Conservation (phyloP, 2,113 vertebrate genomes). For the Stegastes partitus region DNA sequence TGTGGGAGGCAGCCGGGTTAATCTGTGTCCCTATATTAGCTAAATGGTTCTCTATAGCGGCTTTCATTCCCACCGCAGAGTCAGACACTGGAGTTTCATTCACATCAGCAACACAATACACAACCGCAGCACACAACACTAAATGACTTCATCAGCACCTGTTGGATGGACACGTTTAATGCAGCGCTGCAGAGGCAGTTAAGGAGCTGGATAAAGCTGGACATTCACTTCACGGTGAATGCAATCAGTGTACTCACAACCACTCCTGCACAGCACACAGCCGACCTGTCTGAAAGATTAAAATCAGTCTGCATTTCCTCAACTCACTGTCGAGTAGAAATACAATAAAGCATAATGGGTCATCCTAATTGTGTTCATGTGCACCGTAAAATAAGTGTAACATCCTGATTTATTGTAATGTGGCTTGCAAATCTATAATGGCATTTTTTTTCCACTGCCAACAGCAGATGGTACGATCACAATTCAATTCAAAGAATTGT, state of each 20-base stretch:
- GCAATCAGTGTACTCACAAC: slow-evolving; percentile 44
- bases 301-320: not conserved
- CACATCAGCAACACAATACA: slow-evolving; percentile 67
- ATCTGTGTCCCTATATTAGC: slow-evolving; percentile 73
- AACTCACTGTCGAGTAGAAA: not conserved
- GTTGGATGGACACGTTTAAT: slow-evolving; percentile 21
- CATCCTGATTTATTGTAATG: not conserved
- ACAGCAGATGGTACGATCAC: too few species aligned
- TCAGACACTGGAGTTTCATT: slow-evolving; percentile 49
- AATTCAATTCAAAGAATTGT: too few species aligned
- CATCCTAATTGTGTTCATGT: not conserved
- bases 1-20: slow-evolving; percentile 69
- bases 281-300: not conserved
- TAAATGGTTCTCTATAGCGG: slow-evolving; percentile 67
- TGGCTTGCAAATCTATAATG: not conserved
- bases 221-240: slow-evolving; percentile 39
- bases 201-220: slow-evolving; percentile 22
- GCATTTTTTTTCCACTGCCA: too few species aligned
- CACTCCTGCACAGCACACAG: slow-evolving; percentile 11
- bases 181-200: not conserved
- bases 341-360: not conserved
- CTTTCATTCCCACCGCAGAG: slow-evolving; percentile 65
- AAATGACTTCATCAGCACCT: slow-evolving; percentile 52
- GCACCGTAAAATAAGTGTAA: too few species aligned
- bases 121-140: slow-evolving; percentile 22